Evolutionary conservation across 2,113 vertebrate genomes (phyloP), one percentile per base, ranked within the genome.

Genomic region (Neoarius graeffei): DNA sequence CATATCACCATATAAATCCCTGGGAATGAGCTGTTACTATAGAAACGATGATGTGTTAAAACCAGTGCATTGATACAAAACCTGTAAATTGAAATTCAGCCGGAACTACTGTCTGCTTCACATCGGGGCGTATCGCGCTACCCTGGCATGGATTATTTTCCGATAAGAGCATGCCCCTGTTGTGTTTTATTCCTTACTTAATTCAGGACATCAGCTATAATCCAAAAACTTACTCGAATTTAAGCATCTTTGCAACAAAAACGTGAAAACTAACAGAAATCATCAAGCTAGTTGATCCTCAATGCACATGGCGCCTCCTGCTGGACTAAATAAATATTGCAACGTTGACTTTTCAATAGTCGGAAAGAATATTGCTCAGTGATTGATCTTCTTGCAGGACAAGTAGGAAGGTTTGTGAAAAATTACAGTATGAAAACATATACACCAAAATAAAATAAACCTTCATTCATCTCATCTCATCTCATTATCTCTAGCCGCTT

Each of bases 221-320:
- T 64, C 5, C 11, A 66, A 86, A 80, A 6, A 76, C 67, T 20
- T 15, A 30, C 54, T 9, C 11, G 11, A 5, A 20, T 1, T 35
- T 59, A 25, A 17, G 54, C 1, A 62, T 2, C 30, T 71, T n/a
- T 11, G 15, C 69, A 42, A 66, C 15, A 7, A 59, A 71, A 59
- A 42, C 15, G 30, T 81, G 9, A 76, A 76, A 77, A 56, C 35
- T 1, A 57, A 17, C n/a, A 56, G 50, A 5, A 23, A 52, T 20
- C 23, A 13, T 54, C 13, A 20, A 81, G 15, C 54, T 56, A 7
- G 3, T 81, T 60, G 76, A 25, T 67, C 5, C 35, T 57, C 6
- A 27, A 10, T 90, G 15, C 73, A 62, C 48, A 42, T 84, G 64
- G 81, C 80, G 84, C 87, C 80, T 7, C 85, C 89, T 90, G 17